Percentiles rank a stretch among this genome's conserved stretches.
phyloP scores from a whole-genome alignment of 2,113 vertebrate species.

The Pedetes capensis region DNA sequence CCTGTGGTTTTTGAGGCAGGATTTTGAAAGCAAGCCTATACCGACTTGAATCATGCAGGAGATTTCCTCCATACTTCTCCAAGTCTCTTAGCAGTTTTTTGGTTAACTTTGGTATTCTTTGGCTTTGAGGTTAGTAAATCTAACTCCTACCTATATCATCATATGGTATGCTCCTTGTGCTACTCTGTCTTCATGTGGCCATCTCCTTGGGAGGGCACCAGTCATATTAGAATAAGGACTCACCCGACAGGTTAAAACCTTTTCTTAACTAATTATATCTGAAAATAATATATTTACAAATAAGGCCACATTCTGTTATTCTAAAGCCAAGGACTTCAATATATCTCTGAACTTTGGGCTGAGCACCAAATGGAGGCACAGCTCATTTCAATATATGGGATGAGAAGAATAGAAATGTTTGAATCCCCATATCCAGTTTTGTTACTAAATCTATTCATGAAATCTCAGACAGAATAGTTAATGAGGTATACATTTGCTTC shows the following conservation, averaged over 20 bases:
- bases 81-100: neutral
- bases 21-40: neutral
- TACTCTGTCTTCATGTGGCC: neutral
- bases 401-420: neutral
- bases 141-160: neutral
- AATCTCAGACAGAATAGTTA: neutral
- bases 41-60: neutral
- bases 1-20: neutral
- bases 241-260: neutral
- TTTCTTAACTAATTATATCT: neutral
- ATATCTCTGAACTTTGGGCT: neutral
- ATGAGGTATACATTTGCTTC: neutral
- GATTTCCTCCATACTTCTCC: neutral
- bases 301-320: neutral
- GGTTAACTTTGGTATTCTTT: neutral
- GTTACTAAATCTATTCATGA: neutral
- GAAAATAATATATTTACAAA: neutral
- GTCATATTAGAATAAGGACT: neutral
- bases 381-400: neutral
- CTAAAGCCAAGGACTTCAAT: accelerated
- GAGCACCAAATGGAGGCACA: neutral
- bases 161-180: accelerated
- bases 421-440: neutral
- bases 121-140: neutral
- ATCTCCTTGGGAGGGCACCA: neutral